Percentiles rank a stretch among this genome's conserved stretches.
Evolutionary conservation across 2,888 invertebrate genomes (phyloP).

Genomic region (Lutraria lutraria): DNA sequence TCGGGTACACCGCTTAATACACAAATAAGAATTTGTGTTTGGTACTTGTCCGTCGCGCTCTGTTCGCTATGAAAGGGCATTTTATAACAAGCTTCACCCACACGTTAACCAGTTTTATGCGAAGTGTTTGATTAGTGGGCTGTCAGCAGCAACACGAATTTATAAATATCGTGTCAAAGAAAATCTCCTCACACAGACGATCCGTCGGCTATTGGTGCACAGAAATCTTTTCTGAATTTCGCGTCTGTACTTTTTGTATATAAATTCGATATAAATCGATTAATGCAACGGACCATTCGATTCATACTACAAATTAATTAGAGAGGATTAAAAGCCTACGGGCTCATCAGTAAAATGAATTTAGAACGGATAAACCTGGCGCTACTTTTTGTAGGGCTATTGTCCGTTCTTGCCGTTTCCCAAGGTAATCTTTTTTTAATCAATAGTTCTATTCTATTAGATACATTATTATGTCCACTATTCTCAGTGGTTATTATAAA

Average conservation of each 20-base stretch:
- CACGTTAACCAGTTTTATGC: not conserved
- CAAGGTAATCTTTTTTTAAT: not conserved
- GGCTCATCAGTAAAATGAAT: not conserved
- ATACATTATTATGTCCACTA: not conserved
- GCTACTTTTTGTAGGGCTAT: not conserved
- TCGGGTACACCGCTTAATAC: not conserved
- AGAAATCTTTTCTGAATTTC: not conserved
- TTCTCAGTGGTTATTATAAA: not conserved
- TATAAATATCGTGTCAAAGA: not conserved
- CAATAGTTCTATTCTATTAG: not conserved
- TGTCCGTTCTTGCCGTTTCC: not conserved
- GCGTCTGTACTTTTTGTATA: not conserved
- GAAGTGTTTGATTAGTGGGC: slow-evolving; percentile 5
- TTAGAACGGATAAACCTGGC: not conserved
- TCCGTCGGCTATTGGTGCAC: not conserved
- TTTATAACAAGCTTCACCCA: not conserved
- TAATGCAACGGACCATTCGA: not conserved
- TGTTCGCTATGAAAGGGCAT: not conserved
- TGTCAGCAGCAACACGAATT: not conserved
- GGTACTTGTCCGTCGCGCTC: not conserved
- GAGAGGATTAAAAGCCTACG: not conserved
- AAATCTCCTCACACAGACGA: not conserved
- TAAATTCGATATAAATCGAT: not conserved
- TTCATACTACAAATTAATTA: not conserved
- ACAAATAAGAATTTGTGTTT: not conserved